phyloP scores from a whole-genome alignment of 2,888 invertebrate genomes.

The Drosophila rubida region DNA sequence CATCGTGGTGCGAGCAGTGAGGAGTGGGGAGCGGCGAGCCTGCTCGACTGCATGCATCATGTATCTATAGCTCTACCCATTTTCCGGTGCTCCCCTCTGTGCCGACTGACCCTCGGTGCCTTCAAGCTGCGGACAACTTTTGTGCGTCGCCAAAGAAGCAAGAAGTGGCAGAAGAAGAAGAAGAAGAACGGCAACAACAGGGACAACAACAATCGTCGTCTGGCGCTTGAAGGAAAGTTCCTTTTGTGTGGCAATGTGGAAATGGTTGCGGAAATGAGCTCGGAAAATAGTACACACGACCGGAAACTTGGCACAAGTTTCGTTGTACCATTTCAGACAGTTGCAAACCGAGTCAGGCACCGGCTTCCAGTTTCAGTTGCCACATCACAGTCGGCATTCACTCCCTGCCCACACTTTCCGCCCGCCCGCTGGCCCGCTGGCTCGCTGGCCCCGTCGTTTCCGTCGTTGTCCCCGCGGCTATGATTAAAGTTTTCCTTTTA shows the following conservation, averaged over 20 bases:
- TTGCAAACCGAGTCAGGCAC: conserved; percentile 56
- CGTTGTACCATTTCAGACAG: conserved; percentile 70
- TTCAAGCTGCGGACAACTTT: conserved; percentile 62
- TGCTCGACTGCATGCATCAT: conserved; percentile 8
- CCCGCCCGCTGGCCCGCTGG: background rate
- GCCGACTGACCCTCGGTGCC: conserved; percentile 10
- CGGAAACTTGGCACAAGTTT: conserved; percentile 78
- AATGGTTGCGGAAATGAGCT: conserved; percentile 79
- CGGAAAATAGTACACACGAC: conserved; percentile 80
- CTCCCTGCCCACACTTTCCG: conserved; percentile 7
- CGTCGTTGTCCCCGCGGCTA: conserved; percentile 59
- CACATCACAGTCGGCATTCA: conserved; percentile 16
- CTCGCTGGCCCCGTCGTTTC: conserved; percentile 9
- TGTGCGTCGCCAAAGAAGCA: conserved; percentile 38
- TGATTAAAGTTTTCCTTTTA: conserved; percentile 81
- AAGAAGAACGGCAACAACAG: conserved; percentile 54
- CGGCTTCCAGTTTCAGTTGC: conserved; percentile 23
- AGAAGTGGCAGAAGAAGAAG: background rate
- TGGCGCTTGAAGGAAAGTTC: conserved; percentile 51
- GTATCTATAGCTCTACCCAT: conserved; percentile 21
- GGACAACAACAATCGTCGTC: conserved; percentile 55
- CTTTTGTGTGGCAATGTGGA: conserved; percentile 66
- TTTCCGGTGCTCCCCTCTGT: background rate
- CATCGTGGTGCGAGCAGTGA: conserved; percentile 32
- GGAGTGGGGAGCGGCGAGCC: background rate